Percentiles rank a stretch among this genome's conserved stretches.
phyloP scores from a whole-genome alignment of 2,888 invertebrate genomes.

The Archaeoteleia sp. region DNA sequence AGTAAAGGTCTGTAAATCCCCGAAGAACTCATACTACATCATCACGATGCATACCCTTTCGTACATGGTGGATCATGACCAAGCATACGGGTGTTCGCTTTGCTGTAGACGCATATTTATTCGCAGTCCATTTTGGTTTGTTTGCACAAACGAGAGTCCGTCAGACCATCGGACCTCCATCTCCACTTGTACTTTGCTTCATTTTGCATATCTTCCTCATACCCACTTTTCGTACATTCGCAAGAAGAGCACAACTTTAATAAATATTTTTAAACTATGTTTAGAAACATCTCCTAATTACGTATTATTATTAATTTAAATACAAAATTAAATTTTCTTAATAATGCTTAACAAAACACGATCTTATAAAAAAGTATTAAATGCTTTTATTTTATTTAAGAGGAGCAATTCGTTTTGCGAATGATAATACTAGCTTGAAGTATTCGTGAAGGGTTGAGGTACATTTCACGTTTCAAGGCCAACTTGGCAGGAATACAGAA shows the following conservation, averaged over 20 bases:
- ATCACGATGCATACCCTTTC: constrained; percentile 56
- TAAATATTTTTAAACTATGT: too few relatives aligned
- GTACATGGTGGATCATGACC: constrained; percentile 73
- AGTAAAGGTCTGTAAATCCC: constrained; percentile 71
- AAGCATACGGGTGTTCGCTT: constrained; percentile 73
- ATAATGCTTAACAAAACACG: not conserved
- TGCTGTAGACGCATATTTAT: constrained; percentile 73
- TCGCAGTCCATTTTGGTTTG: constrained; percentile 74
- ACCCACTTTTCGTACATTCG: constrained; percentile 50
- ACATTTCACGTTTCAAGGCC: constrained; percentile 43
- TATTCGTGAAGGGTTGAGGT: constrained; percentile 7
- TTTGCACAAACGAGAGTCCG: constrained; percentile 72
- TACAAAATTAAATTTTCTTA: not conserved
- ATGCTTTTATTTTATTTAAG: not conserved
- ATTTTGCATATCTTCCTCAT: constrained; percentile 65
- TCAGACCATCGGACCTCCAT: constrained; percentile 58
- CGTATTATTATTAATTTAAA: too few relatives aligned
- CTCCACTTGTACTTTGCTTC: constrained; percentile 52
- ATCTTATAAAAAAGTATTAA: not conserved
- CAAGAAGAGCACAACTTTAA: too few relatives aligned
- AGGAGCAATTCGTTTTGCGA: not conserved
- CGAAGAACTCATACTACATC: constrained; percentile 55
- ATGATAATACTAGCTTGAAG: constrained; percentile 1
- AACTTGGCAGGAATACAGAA: constrained; percentile 59
- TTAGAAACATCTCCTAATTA: too few relatives aligned